A percentile compares a stretch with the other conserved stretches of the same genome.
These are phyloP conservation scores for Andrena chrysosceles DNA, from an alignment of 2,888 invertebrate genomes.

Conservation along the genomic window DNA sequence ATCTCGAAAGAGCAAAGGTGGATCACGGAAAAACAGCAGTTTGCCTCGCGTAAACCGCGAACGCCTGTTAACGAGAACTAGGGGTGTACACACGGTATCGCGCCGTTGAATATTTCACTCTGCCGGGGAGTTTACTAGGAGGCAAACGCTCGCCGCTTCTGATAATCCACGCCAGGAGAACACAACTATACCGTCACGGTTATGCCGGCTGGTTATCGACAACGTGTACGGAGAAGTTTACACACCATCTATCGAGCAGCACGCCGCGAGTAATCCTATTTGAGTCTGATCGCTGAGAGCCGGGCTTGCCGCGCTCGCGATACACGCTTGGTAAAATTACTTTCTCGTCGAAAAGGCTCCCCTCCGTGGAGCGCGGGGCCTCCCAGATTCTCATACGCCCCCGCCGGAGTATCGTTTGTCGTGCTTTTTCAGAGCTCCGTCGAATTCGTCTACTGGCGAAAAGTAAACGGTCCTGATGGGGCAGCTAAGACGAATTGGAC, in stretches of 20 bases:
- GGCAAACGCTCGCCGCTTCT: slow-evolving; percentile 37
- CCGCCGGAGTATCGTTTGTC: neutral
- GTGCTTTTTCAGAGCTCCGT: neutral
- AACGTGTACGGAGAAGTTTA: slow-evolving; percentile 60
- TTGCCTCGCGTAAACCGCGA: slow-evolving; percentile 24
- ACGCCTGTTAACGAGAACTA: slow-evolving; percentile 30
- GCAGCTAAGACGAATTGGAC: slow-evolving; percentile 1
- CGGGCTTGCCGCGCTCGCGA: slow-evolving; percentile 7
- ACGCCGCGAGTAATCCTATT: slow-evolving; percentile 59
- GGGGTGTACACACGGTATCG: neutral
- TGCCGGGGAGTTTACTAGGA: slow-evolving; percentile 38
- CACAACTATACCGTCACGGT: slow-evolving; percentile 43
- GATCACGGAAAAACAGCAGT: slow-evolving; percentile 24
- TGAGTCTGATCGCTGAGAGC: slow-evolving; percentile 54
- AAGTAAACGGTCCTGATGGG: neutral
- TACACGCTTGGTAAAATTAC: slow-evolving; percentile 37
- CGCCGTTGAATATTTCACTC: slow-evolving; percentile 47
- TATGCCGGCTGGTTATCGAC: slow-evolving; percentile 59
- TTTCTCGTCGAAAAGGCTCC: neutral
- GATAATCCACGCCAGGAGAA: slow-evolving; percentile 58
- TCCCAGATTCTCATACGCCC: neutral
- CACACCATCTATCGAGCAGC: slow-evolving; percentile 59
- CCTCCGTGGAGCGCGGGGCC: neutral
- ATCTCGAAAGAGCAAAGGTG: slow-evolving; percentile 9
- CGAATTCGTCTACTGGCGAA: neutral